These are phyloP conservation scores for Muscicapa comitata DNA, from an alignment of 2,797 vertebrate genomes.

Conservation along the genomic window DNA sequence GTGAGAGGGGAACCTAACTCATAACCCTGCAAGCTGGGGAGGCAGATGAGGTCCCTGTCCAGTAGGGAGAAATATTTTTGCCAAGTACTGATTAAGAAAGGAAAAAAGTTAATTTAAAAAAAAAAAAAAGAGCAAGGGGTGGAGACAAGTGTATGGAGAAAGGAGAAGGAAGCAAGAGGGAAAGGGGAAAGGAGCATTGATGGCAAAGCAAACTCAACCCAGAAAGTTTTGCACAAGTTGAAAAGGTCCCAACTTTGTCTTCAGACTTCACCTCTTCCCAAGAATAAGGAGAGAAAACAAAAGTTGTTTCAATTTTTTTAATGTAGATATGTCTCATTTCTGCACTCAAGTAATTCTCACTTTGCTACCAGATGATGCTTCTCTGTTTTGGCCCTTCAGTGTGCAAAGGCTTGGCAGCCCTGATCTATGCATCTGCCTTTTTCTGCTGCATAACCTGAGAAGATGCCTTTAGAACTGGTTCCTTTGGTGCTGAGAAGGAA, in stretches of 20 bases:
- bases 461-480: background rate
- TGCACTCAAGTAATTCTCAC: background rate
- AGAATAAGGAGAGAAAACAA: background rate
- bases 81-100: background rate
- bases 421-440: background rate
- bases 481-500: background rate
- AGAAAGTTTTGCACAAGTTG: background rate
- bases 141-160: background rate
- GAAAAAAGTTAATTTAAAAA: background rate
- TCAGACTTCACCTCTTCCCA: background rate
- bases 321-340: background rate
- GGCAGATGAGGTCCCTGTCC: background rate
- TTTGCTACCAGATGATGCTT: fast-evolving
- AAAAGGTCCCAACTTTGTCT: background rate
- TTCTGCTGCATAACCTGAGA: background rate
- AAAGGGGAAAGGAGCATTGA: background rate
- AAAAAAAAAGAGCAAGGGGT: background rate
- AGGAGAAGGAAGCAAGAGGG: background rate
- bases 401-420: background rate
- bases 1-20: background rate
- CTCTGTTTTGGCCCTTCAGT: background rate
- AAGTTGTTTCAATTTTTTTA: background rate
- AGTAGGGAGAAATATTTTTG: background rate
- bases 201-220: background rate
- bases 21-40: fast-evolving